Base-by-base conservation (phyloP, 2,888 invertebrate genomes). In the Salticus scenicus region DNA sequence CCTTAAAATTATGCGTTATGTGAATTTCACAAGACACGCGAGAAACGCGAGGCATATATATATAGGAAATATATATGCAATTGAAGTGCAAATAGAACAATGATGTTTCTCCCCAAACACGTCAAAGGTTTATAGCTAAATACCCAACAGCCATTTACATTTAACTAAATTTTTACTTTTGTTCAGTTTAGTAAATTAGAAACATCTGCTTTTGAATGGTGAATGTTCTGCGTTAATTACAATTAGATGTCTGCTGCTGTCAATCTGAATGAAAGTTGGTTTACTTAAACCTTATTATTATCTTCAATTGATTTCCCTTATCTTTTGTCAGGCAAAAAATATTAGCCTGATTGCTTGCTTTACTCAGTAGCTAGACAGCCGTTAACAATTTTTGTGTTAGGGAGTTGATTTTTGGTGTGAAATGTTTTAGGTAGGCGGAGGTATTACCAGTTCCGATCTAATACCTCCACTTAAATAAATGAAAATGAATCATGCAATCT, bases 221-320 rank as follows among this genome's bases (percentile, higher is more conserved):
- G 14, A 10, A n/a, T 31, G 69, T 12, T n/a, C 31, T 17, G 42
- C 31, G 17, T 17, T 33, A 41, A 31, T 37, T 63, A 41, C 33
- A 73, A 75, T 28, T 42, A 17, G 4, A 31, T 12, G 69, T 70
- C 67, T 42, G 33, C 42, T 24, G n/a, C n/a, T 30, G 69, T 70
- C 67, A 42, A 51, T 70, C 33, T 30, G 47, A 64, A 57, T 63
- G 28, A 33, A 28, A 20, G 17, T 30, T 24, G 31, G 12, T 66
- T 71, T 72, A 64, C 64, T 64, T 63, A 47, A 72, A 66, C 73
- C 69, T 78, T 74, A 42, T 84, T 69, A 84, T 84, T 84, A 84
- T 74, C 74, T 74, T 47, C 84, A 78, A 84, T 84, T 84, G 78
- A 72, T 84, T 84, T 73, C 37, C 73, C 24, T 37, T 41, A 47